phyloP scores from a whole-genome alignment of 92 coral and sea anemone genomes.

The Palythoa grandis region DNA sequence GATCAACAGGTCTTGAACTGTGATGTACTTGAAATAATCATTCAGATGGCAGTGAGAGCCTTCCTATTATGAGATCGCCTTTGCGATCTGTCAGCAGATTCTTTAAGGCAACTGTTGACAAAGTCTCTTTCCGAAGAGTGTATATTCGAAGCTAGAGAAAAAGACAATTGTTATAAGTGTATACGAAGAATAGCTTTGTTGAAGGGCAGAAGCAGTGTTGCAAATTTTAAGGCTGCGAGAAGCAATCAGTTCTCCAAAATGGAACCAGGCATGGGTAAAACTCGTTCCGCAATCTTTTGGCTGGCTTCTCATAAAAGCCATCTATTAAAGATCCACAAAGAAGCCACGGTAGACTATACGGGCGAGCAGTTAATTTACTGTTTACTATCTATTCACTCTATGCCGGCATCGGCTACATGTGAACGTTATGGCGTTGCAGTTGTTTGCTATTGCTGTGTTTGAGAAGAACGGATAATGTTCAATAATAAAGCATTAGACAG shows the following conservation, averaged over 20 bases:
- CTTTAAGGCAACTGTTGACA: conserved; percentile 29
- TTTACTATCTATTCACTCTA: conserved; percentile 13
- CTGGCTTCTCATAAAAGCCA: conserved; percentile 17
- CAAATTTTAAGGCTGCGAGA: conserved; percentile 4
- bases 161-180: conserved; percentile 4
- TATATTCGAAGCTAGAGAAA: conserved; percentile 10
- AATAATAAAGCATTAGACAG: not conserved
- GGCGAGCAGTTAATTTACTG: conserved; percentile 29
- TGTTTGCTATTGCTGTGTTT: not conserved
- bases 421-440: too few relatives aligned
- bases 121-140: not conserved
- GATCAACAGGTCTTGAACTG: too few relatives aligned
- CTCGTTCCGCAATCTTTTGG: conserved; percentile 13
- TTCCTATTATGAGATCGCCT: too few relatives aligned
- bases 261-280: conserved; percentile 47
- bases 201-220: conserved; percentile 43
- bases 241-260: conserved; percentile 25
- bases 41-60: too few relatives aligned
- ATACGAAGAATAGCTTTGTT: not conserved
- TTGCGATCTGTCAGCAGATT: too few relatives aligned
- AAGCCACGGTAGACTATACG: not conserved
- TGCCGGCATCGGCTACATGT: too few relatives aligned
- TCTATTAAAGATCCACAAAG: not conserved
- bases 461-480: conserved; percentile 15
- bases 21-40: too few relatives aligned